Conservation (phyloP, 2,113 vertebrate genomes). For the Chamaea fasciata region DNA sequence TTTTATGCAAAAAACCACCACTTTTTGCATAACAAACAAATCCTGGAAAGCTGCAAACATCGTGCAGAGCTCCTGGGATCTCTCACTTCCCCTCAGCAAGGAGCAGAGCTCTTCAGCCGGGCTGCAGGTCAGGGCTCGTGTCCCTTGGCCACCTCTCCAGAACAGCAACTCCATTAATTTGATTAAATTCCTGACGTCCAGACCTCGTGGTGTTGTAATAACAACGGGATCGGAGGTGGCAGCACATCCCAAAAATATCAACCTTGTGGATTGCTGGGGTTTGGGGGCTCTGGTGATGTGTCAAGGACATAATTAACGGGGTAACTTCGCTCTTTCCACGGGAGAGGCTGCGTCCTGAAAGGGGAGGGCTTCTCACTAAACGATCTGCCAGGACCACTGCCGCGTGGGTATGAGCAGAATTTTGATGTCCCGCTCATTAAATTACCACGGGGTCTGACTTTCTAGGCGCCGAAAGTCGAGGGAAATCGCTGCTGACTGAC, state of each 20-base stretch:
- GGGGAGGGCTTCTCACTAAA: constrained; percentile 38
- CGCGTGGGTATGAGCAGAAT: constrained; percentile 64
- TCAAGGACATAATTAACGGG: constrained; percentile 14
- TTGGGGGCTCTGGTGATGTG: background rate
- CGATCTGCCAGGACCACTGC: constrained; percentile 50
- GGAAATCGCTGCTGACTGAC: constrained; percentile 46
- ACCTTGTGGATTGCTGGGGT: background rate
- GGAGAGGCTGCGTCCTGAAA: constrained; percentile 36
- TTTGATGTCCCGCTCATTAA: constrained; percentile 72
- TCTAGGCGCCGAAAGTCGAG: constrained; percentile 44
- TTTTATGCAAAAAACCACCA: background rate
- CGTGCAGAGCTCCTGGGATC: background rate
- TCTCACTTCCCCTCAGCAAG: background rate
- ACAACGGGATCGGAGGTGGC: background rate
- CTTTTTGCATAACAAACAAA: background rate
- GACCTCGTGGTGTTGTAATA: background rate
- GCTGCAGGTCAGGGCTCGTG: background rate
- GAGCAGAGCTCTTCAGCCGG: background rate
- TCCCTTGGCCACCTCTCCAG: background rate
- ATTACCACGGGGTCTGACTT: constrained; percentile 57
- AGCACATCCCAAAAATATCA: background rate
- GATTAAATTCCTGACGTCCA: background rate
- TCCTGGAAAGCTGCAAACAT: background rate
- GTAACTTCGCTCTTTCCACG: constrained; percentile 16
- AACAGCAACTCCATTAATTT: background rate